Evolutionary conservation across 2,797 vertebrate species (phyloP), one percentile per base, ranked within the genome.

Genomic region (Pogonophryne albipinna): DNA sequence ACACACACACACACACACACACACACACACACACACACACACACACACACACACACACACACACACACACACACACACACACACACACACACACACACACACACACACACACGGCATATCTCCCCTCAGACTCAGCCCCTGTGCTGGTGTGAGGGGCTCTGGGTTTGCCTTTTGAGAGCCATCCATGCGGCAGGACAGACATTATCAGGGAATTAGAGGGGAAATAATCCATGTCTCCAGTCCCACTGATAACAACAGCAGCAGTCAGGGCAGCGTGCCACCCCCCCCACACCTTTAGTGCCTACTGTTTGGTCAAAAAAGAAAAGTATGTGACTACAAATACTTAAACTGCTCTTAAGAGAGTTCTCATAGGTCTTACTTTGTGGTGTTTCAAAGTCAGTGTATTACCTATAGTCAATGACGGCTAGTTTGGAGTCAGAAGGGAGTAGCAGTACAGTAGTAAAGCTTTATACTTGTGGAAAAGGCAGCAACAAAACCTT

Each of bases 101-200:
- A 82, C 69, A 62, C 52, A 70, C 64, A 80, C 49, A 74, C 2
- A 75, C 51, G 58, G 80, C 76, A 86, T 66, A 71, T 79, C 84
- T 79, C 80, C 58, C 47, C 80, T 84, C 83, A 85, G 70, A 84
- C 68, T 78, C 74, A 86, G 84, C 81, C 90, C 85, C 85, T 85
- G 74, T 78, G 81, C 85, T 89, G 85, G 85, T 90, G 85, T 85
- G 76, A 86, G 81, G 78, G 86, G 84, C 88, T 93, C 87, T 87
- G 87, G 81, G 76, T 78, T 80, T 73, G 87, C 87, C 82, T 93
- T 38, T 95, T 95, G 87, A 94, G 88, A 93, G 69, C 44, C 92
- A 93, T 85, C 90, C 93, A 95, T 94, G 94, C 92, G 85, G 91
- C 92, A 95, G 92, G 90, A 90, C 69, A 80, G 92, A 95, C 92